Conservation (phyloP, 2,113 vertebrate species). For the Seriola quinqueradiata region DNA sequence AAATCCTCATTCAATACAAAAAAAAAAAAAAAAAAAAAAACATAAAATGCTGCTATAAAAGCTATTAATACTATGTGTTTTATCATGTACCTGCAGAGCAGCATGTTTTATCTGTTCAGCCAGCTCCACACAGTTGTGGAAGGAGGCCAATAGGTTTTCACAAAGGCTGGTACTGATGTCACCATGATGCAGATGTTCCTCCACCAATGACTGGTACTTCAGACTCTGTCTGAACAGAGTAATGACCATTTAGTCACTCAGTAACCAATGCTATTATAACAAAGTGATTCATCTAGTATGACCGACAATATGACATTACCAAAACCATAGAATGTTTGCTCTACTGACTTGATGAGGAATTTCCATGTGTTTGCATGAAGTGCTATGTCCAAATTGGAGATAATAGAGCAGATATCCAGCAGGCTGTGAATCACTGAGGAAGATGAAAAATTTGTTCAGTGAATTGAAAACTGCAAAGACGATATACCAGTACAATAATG, state of each 20-base stretch:
- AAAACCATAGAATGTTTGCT: background rate
- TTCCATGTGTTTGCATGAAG: conserved; percentile 98
- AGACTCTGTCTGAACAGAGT: conserved; percentile 89
- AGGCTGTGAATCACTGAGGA: conserved; percentile 92
- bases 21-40: background rate
- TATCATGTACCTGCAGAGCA: conserved; percentile 76
- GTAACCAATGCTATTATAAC: background rate
- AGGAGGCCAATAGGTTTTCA: conserved; percentile 88
- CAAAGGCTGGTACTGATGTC: conserved; percentile 88
- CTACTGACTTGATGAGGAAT: conserved; percentile 95
- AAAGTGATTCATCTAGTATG: background rate
- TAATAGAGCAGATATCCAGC: conserved; percentile 92
- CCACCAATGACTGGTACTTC: conserved; percentile 90
- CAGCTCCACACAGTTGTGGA: conserved; percentile 89
- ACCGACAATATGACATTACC: background rate
- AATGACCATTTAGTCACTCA: background rate
- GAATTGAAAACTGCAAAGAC: background rate
- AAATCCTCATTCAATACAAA: background rate
- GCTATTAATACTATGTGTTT: background rate
- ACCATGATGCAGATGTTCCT: conserved; percentile 89
- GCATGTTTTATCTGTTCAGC: conserved; percentile 88
- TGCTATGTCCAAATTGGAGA: conserved; percentile 94
- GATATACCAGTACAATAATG: background rate
- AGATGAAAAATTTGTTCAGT: background rate
- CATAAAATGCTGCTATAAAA: background rate